Percentiles rank a stretch among this genome's conserved stretches.
Evolutionary conservation across 2,888 invertebrate species (phyloP).

Genomic region (Amblyjoppa proteus): DNA sequence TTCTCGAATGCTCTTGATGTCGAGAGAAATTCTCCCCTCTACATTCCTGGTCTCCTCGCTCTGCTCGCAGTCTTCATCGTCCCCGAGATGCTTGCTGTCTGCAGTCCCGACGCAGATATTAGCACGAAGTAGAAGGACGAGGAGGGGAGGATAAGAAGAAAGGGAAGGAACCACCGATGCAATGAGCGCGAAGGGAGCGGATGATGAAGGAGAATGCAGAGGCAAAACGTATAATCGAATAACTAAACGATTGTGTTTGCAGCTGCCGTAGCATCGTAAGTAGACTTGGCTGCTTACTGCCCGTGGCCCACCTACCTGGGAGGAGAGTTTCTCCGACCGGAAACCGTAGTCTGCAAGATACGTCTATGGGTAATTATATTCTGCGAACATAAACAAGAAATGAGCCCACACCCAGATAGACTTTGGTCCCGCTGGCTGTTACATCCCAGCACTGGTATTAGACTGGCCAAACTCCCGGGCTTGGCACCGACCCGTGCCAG

Average conservation of each 20-base stretch:
- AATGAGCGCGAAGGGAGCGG: constrained; percentile 39
- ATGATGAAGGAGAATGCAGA: constrained; percentile 57
- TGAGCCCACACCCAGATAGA: neutral
- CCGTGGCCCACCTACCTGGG: constrained; percentile 12
- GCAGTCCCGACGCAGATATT: constrained; percentile 74
- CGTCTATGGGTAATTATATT: constrained; percentile 44
- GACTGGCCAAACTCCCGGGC: too few relatives aligned
- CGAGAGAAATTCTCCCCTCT: constrained; percentile 65
- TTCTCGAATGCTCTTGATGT: constrained; percentile 77
- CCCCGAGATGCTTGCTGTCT: constrained; percentile 69
- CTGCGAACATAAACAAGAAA: constrained; percentile 22
- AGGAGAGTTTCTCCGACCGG: constrained; percentile 49
- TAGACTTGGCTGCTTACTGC: constrained; percentile 16
- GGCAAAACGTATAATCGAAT: constrained; percentile 76
- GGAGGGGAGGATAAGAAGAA: constrained; percentile 26
- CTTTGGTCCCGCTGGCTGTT: too few relatives aligned
- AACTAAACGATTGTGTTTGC: constrained; percentile 77
- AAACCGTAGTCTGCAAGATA: constrained; percentile 49
- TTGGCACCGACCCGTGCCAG: too few relatives aligned
- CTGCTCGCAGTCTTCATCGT: constrained; percentile 68
- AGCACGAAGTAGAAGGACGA: constrained; percentile 68
- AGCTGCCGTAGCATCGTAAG: constrained; percentile 67
- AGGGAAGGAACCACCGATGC: constrained; percentile 59
- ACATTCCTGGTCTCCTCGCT: constrained; percentile 54
- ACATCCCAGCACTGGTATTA: too few relatives aligned